Evolutionary conservation across 1,140 invertebrate species (phyloP), one percentile per base, ranked within the genome.

Genomic region (Drusus annulatus): DNA sequence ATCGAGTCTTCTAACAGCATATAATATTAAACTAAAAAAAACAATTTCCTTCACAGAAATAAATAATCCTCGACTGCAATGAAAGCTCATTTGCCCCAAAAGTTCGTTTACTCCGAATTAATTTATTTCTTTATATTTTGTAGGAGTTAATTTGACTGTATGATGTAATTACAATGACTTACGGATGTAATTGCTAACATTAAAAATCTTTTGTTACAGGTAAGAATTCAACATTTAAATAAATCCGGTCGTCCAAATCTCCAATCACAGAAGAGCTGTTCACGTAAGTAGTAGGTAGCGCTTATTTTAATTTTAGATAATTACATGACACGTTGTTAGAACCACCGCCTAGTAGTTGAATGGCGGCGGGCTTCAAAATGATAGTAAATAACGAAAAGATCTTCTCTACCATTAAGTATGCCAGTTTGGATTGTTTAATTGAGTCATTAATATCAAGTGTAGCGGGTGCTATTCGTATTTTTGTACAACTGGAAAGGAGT

Each of bases 391-490:
- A 65, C 36, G 36, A 25, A 63, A 19, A 65, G 21, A 36, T 65
- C 25, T 31, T 65, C 62, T 4, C 23, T n/a, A 6, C 25, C 16
- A 65, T 65, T 63, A 65, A 65, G 25, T 65, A 31, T 65, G 10
- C 62, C 62, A 36, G 62, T 65, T n/a, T 31, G 28, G 62, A 65
- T 31, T n/a, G 62, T 31, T 65, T 28, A 65, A 65, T 65, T 65
- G 62, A 65, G 62, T 65, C 62, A 65, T 65, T 65, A 65, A 65
- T 65, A 28, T 25, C 25, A 31, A 31, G 62, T 28, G 28, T 65
- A 60, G 56, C 56, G 62, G 62, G 62, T 65, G 62, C 17, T n/a
- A 65, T 65, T 65, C 16, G 62, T 28, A 65, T 65, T 65, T 65
- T 65, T 65, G 25, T 65, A 63, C 23, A 65, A 65, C 23, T 65